Base-by-base conservation (phyloP, 2,113 vertebrate genomes). In the Scatophagus argus region DNA sequence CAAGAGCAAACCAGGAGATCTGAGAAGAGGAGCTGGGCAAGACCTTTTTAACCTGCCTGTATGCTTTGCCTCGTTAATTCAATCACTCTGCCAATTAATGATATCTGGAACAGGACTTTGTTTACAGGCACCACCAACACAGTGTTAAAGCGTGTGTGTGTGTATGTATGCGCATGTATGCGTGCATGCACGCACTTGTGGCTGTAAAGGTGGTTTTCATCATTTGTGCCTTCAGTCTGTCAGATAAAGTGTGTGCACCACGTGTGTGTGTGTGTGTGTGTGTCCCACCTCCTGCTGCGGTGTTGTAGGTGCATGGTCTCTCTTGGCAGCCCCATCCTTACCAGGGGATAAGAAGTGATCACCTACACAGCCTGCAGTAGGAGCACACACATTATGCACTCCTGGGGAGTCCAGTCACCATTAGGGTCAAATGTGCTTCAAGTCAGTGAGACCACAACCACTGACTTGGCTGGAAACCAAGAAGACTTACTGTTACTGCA, bases 1-100 rank as follows among this genome's bases (percentile, higher is more conserved):
- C 68, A 34, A 86, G 87, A 81, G 70, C 63, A 82, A 87, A 87
- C 82, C 72, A 83, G 85, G 81, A 77, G 87, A 71, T 58, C 25
- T 66, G 76, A 60, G 56, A 58, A 86, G 73, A 83, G 79, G 79
- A 79, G 59, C 29, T 1, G 23, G 44, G 65, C 44, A 61, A 61
- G 66, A 85, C 90, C 88, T 88, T 63, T 85, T 70, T 67, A 74
- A 90, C 89, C 82, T 54, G 81, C 52, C 71, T 71, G 67, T 78
- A 84, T 72, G 64, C 72, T 17, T 77, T 52, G 86, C 58, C 72
- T 90, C 46, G 55, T 92, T 93, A 90, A 89, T 85, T 90, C 83
- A 72, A 80, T 84, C 84, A 79, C 77, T 86, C 61, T 31, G 29
- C 77, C 77, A 85, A 90, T 90, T 88, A 91, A 87, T 84, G 82